These are phyloP conservation scores for Urocynchramus pylzowi DNA, from an alignment of 2,113 vertebrate genomes.

Conservation along the genomic window DNA sequence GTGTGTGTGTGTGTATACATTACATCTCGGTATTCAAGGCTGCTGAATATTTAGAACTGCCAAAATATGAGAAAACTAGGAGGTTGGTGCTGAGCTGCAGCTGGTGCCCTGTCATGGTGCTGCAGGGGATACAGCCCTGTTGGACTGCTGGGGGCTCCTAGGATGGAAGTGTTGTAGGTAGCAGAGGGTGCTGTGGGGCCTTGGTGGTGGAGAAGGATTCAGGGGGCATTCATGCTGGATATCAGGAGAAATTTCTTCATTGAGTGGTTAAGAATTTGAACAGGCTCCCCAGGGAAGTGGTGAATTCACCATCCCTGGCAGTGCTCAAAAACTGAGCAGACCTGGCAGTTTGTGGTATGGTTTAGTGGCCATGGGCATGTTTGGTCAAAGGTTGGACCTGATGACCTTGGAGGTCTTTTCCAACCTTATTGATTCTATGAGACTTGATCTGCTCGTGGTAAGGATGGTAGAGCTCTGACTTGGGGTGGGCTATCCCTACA, in stretches of 20 bases:
- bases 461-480: not conserved
- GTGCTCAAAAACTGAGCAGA: not conserved
- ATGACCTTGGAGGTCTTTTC: not conserved
- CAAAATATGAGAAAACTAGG: not conserved
- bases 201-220: not conserved
- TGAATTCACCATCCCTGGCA: not conserved
- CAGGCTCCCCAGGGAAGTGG: not conserved
- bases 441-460: not conserved
- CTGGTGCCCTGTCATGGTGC: not conserved
- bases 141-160: not conserved
- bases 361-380: not conserved
- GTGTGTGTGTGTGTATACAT: not conserved
- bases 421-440: accelerated
- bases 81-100: not conserved
- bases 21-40: not conserved
- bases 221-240: too few species aligned
- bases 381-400: not conserved
- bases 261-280: not conserved
- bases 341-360: not conserved
- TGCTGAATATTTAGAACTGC: not conserved
- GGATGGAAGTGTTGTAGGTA: not conserved
- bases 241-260: not conserved
- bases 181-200: not conserved
- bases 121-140: not conserved
- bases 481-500: not conserved